Conservation (phyloP, 2,888 invertebrate species). For the Bembecia ichneumoniformis region DNA sequence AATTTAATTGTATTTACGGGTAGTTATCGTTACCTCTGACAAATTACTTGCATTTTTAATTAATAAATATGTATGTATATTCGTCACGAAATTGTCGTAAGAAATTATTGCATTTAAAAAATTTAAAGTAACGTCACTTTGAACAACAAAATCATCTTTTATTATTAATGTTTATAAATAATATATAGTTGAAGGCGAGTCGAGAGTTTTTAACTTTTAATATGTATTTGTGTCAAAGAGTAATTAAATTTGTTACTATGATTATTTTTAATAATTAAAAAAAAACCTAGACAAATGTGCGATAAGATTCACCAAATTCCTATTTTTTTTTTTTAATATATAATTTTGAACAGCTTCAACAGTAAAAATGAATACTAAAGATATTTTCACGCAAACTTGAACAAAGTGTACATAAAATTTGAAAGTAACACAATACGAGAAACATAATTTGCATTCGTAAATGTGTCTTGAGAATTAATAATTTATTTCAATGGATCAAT, state of each 20-base stretch:
- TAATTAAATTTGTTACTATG: not conserved
- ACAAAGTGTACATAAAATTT: too few relatives aligned
- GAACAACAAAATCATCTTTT: constrained; percentile 22
- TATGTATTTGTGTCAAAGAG: not conserved
- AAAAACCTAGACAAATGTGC: too few relatives aligned
- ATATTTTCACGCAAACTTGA: too few relatives aligned
- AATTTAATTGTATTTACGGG: constrained; percentile 23
- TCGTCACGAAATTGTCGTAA: not conserved
- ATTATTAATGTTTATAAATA: constrained; percentile 30
- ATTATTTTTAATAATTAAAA: too few relatives aligned
- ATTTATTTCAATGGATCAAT: constrained; percentile 20
- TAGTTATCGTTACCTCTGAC: constrained; percentile 33
- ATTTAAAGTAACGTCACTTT: constrained; percentile 47
- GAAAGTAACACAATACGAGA: not conserved
- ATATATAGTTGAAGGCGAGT: constrained; percentile 27
- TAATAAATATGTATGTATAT: constrained; percentile 4
- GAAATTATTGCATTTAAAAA: constrained; percentile 15
- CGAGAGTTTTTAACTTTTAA: constrained; percentile 19
- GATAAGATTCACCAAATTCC: too few relatives aligned
- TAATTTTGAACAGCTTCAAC: too few relatives aligned
- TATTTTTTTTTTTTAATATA: too few relatives aligned
- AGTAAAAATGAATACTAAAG: too few relatives aligned
- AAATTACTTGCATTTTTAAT: constrained; percentile 19
- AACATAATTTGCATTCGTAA: not conserved
- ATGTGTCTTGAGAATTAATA: constrained; percentile 13